Base-by-base conservation (phyloP, 2,888 invertebrate species). In the Eurytoma adleriae region DNA sequence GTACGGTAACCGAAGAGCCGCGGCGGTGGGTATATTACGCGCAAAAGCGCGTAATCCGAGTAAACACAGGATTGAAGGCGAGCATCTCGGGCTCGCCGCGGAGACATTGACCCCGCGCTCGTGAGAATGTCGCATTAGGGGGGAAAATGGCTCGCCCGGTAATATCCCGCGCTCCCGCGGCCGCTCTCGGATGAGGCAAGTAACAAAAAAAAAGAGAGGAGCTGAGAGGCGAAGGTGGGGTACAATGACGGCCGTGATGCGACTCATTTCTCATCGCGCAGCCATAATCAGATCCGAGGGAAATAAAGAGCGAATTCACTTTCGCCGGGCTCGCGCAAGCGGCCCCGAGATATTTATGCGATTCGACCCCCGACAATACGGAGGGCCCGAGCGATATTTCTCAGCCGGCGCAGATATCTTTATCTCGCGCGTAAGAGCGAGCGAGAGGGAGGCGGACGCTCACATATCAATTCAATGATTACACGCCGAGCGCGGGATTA, bases 391-490 rank as follows among this genome's bases (percentile, higher is more conserved):
- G 50, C 57, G 14, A 67, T 24, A 62, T 72, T 73, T 73, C 72
- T 72, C 62, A 62, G 40, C 40, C 61, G 14, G 52, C 27, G 20
- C 61, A 5, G 66, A 67, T 76, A 69, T 76, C 62, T 67, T 68
- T 75, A 74, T 74, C 67, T 40, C 27, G 24, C 12, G 57, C 16
- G 5, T 13, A 13, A 16, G 66, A 16, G 27, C 24, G 61, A 20
- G 61, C 20, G 61, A 61, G 61, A 24, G 61, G 14, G 61, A 74
- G 50, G 50, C 48, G 50, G 54, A 10, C 20, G 48, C 67, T 48
- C 59, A 27, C 67, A 50, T 74, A 74, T 74, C 74, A 67, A 74
- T 74, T 74, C 66, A 67, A 57, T 50, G 66, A 74, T 74, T 74
- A 59, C 74, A 50, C 66, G 56, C 24, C 61, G 27, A 24, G 61